Evolutionary conservation across 1,140 invertebrate genomes (phyloP).

Genomic region (Acromyrmex echinatior): DNA sequence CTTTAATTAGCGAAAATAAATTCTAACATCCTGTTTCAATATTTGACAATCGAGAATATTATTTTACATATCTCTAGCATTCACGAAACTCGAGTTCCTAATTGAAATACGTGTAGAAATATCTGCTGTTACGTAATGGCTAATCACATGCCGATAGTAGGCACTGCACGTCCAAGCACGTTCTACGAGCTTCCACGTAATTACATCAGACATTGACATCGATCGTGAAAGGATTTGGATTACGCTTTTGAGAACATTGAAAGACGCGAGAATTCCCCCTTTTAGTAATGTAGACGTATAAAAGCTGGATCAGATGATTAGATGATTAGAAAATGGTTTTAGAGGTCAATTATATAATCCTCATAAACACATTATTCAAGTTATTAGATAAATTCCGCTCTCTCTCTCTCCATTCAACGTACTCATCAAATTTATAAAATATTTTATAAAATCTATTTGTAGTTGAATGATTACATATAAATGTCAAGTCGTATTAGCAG

Average conservation of each 20-base stretch:
- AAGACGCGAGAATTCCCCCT: conserved; percentile 60
- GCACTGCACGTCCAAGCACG: conserved; percentile 70
- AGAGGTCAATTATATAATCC: conserved; percentile 5
- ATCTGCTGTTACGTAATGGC: conserved; percentile 11
- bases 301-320: conserved; percentile 30
- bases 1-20: neutral
- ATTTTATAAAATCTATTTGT: neutral
- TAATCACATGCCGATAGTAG: conserved; percentile 61
- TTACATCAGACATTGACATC: conserved; percentile 68
- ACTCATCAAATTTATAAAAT: neutral
- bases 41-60: conserved; percentile 14
- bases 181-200: conserved; percentile 69
- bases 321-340: conserved; percentile 51
- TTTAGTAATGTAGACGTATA: conserved; percentile 23
- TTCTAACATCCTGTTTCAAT: neutral
- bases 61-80: neutral
- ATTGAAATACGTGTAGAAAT: conserved; percentile 27
- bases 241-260: conserved; percentile 70
- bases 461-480: conserved; percentile 16
- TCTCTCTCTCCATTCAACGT: neutral
- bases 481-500: neutral
- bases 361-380: conserved; percentile 12
- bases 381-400: neutral
- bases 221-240: conserved; percentile 69
- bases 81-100: too few relatives aligned